Base-by-base conservation (phyloP, 2,888 invertebrate species). In the Copidosoma aretas region DNA sequence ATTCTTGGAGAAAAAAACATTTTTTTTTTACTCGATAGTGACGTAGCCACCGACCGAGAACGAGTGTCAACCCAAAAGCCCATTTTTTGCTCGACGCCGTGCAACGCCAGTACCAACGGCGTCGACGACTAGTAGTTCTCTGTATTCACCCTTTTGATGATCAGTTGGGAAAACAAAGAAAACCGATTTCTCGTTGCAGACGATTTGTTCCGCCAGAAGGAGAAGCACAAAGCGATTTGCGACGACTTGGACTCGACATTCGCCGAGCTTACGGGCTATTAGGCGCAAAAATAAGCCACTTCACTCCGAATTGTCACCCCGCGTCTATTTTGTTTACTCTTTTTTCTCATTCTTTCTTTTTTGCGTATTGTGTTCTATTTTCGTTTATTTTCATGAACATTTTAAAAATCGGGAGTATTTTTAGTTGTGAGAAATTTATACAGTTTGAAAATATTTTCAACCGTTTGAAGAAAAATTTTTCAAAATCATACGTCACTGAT, bases 211-310 rank as follows among this genome's bases (percentile, higher is more conserved):
- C 84, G 84, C 82, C 89, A 91, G 87, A 94, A 94, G 90, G 93
- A 94, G 89, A 93, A 93, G 88, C 94, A 95, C 93, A 97, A 96
- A 92, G 90, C 92, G 87, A 95, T 96, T 90, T 94, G 94, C 89
- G 96, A 96, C 89, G 96, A 96, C 89, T 89, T 97, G 91, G 96
- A 97, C 88, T 91, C 92, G 88, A 96, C 96, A 86, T 95, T 95
- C 90, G 93, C 95, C 85, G 96, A 97, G 89, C 91, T 96, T 88
- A 95, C 95, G 86, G 95, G 94, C 90, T 95, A 95, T 91, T 95
- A 94, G 53, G 70, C 68, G 60, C 61, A 49, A 12, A 41, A 24
- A 46, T 54, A 41, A 56, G 49, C 17, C 43, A 15, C 17, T 46
- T 46, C 12, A 46, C 3, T 46, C 12, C 56, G 10, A 25, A 19